These are phyloP conservation scores for Nothoprocta pentlandii DNA, from an alignment of 2,113 vertebrate genomes.

Conservation along the genomic window DNA sequence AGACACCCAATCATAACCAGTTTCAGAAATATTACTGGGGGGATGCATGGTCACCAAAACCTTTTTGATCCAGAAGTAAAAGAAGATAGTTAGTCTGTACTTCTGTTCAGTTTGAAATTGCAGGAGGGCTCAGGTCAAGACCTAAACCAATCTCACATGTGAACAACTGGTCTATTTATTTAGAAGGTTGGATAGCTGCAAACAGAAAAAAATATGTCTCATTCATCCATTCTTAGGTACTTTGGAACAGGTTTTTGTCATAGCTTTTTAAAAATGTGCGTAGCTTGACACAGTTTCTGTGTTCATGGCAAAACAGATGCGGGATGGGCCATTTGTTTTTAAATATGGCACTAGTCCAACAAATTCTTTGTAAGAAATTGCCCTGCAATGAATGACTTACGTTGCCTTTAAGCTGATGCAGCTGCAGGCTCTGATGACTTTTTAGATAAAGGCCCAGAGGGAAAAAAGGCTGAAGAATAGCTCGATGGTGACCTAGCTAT, in stretches of 20 bases:
- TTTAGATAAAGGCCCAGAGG: background rate
- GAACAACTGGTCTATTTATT: background rate
- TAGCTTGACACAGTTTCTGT: background rate
- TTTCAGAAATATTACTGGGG: background rate
- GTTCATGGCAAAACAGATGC: conserved; percentile 19
- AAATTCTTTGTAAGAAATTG: background rate
- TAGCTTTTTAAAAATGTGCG: background rate
- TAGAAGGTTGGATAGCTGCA: background rate
- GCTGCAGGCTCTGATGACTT: conserved; percentile 5
- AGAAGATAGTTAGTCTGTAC: background rate
- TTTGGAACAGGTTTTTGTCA: background rate
- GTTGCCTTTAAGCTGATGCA: background rate
- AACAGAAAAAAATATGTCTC: background rate
- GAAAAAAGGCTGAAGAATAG: background rate
- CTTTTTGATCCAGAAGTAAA: background rate
- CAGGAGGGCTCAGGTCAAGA: background rate
- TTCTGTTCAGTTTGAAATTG: background rate
- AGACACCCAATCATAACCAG: background rate
- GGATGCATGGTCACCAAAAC: background rate
- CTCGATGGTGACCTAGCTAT: background rate
- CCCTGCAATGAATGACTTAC: background rate
- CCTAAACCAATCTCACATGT: background rate
- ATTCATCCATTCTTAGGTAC: background rate
- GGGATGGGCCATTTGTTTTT: background rate
- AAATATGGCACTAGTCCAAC: background rate